Base-by-base conservation (phyloP, 1,140 invertebrate species). In the Episyrphus balteatus region DNA sequence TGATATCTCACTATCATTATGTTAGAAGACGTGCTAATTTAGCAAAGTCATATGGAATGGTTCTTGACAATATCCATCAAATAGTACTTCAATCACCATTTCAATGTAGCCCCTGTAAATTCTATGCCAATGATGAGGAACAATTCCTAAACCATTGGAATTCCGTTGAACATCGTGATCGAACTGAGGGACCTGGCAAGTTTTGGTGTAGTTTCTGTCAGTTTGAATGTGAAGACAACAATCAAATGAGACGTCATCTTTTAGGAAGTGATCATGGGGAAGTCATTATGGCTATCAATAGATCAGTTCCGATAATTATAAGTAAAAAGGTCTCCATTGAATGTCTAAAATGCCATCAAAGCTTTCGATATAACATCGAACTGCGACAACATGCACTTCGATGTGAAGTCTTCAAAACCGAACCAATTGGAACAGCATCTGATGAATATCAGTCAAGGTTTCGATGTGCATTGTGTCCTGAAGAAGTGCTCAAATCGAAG, bases 1-100 rank as follows among this genome's bases (percentile, higher is more conserved):
- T 89, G 44, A 84, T 89, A 46, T 88, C 85, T 26, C 83, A 84
- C 66, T 89, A 83, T 66, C 86, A 88, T 62, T 86, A 81, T 56
- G 74, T 82, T 54, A 81, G 82, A 57, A 76, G 78, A 49, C 71
- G 68, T 52, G 56, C 60, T 51, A 68, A 60, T 59, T 68, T 71
- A 37, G 47, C 18, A 11, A 40, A 49, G 17, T 51, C 54, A 0
- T 46, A 63, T 43, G 72, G 75, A 48, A 70, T 72, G n/a, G 78
- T 90, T 37, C 70, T 89, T 18, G 76, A 82, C 39, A 85, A 91
- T 63, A 87, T 88, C 60, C 75, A 73, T 44, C 79, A 78, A 50
- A 81, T 90, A 53, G 80, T 89, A 2, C 73, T 78, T 32, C 81
- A 89, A 54, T 82, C 83, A 47, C 86, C 86, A 1, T 92, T 84